phyloP scores from a whole-genome alignment of 2,797 vertebrate genomes.

The Cossypha caffra region DNA sequence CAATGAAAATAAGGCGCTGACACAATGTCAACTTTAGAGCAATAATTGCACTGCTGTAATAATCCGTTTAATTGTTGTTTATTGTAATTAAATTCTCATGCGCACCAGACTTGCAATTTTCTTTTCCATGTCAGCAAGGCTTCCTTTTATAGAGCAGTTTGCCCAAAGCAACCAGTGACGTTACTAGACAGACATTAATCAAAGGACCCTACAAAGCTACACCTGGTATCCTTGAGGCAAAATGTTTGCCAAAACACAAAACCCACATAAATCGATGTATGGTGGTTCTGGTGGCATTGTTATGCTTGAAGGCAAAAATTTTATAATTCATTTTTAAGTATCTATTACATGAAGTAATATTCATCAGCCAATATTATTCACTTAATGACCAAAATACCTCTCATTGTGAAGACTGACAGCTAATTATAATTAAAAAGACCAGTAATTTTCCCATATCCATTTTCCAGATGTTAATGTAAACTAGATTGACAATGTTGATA shows the following conservation, averaged over 20 bases:
- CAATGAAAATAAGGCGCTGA: conserved; percentile 66
- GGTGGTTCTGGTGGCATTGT: neutral
- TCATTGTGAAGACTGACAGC: conserved; percentile 51
- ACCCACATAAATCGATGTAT: neutral
- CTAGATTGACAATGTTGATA: conserved; percentile 51
- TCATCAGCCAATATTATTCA: conserved; percentile 24
- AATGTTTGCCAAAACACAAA: conserved; percentile 11
- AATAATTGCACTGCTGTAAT: conserved; percentile 65
- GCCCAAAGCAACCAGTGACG: conserved; percentile 33
- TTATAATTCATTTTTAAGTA: neutral
- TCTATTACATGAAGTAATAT: conserved; percentile 1
- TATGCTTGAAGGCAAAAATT: conserved; percentile 26
- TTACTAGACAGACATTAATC: conserved; percentile 21
- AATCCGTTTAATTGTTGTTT: conserved; percentile 76
- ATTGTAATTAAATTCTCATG: conserved; percentile 68
- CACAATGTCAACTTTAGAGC: conserved; percentile 52
- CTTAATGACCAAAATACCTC: conserved; percentile 43
- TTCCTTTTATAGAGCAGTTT: conserved; percentile 47
- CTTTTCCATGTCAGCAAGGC: conserved; percentile 64
- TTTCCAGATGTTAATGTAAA: conserved; percentile 54
- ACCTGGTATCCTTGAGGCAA: conserved; percentile 38
- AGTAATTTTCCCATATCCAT: conserved; percentile 44
- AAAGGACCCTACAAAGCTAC: neutral
- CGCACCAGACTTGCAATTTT: conserved; percentile 58
- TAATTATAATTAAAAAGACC: conserved; percentile 68